Conservation (phyloP, 1,140 invertebrate genomes). For the Drosophila auraria region DNA sequence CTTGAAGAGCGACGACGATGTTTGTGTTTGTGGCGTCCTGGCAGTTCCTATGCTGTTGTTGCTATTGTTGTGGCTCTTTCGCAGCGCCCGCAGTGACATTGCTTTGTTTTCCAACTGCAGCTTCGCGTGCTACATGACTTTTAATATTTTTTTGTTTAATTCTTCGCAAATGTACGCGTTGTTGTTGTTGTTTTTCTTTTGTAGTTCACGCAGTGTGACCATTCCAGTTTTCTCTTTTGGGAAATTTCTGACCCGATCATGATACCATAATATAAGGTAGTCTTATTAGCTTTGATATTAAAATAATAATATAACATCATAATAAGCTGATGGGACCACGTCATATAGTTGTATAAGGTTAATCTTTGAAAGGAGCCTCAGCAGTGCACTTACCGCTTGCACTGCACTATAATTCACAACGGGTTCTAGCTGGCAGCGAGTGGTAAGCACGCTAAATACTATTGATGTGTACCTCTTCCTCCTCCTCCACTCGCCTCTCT, state of each 20-base stretch:
- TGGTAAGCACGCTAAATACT: too few species aligned
- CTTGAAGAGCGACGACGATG: conserved; percentile 48
- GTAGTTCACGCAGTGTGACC: conserved; percentile 20
- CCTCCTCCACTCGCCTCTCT: too few species aligned
- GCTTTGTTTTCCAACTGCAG: conserved; percentile 46
- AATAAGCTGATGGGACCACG: too few species aligned
- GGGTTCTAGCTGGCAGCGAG: too few species aligned
- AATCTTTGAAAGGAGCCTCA: too few species aligned
- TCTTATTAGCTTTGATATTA: too few species aligned
- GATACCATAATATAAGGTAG: too few species aligned
- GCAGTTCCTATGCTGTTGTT: conserved; percentile 23
- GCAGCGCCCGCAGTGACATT: conserved; percentile 83
- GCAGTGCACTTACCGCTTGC: too few species aligned
- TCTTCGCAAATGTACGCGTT: conserved; percentile 1
- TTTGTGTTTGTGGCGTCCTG: conserved; percentile 26
- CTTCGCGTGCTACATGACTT: conserved; percentile 39
- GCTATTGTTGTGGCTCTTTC: conserved; percentile 59
- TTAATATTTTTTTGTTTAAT: conserved; percentile 22
- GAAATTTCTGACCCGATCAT: conserved; percentile 23
- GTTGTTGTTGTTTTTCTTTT: conserved; percentile 34
- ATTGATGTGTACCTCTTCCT: too few species aligned
- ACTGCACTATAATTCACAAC: too few species aligned
- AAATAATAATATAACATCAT: too few species aligned
- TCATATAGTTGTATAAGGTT: too few species aligned
- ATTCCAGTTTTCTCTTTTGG: not conserved